Conservation (phyloP, 2,797 vertebrate genomes). For the Takifugu ocellatus region DNA sequence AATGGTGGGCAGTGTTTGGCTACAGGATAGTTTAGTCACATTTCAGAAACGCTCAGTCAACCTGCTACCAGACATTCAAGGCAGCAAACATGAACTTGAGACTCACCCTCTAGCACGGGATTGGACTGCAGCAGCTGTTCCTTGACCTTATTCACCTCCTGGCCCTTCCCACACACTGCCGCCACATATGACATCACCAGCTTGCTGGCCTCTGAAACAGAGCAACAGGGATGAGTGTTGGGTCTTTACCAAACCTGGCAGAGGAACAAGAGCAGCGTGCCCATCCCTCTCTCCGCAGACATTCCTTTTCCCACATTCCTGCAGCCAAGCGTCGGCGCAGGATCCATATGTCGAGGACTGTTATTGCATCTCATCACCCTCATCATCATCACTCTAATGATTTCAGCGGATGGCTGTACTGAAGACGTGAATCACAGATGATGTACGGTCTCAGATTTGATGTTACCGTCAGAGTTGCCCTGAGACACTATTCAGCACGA, state of each 20-base stretch:
- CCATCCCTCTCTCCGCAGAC: slow-evolving; percentile 19
- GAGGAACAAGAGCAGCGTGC: slow-evolving; percentile 22
- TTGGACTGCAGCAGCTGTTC: slow-evolving; percentile 98
- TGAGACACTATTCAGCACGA: slow-evolving; percentile 1
- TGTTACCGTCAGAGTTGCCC: slow-evolving; percentile 12
- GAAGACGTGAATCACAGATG: slow-evolving; percentile 20
- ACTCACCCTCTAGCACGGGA: slow-evolving; percentile 96
- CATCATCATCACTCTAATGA: slow-evolving; percentile 44
- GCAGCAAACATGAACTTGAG: slow-evolving; percentile 12
- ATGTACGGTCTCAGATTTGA: slow-evolving; percentile 1
- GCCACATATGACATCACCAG: slow-evolving; percentile 99
- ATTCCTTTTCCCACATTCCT: slow-evolving; percentile 46
- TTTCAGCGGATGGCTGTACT: slow-evolving; percentile 14
- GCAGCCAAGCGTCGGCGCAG: too few relatives aligned
- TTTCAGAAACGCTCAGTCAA: not conserved
- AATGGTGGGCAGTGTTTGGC: not conserved
- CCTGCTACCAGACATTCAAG: not conserved
- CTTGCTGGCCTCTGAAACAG: slow-evolving; percentile 92
- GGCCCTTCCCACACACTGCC: slow-evolving; percentile 97
- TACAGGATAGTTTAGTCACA: not conserved
- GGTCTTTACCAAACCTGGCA: slow-evolving; percentile 33
- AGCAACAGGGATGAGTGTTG: too few relatives aligned
- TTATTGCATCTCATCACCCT: slow-evolving; percentile 61
- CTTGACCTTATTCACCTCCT: slow-evolving; percentile 98
- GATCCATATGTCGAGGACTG: not conserved